phyloP scores from a whole-genome alignment of 2,888 invertebrate genomes.

The Pyrochroa serraticornis region DNA sequence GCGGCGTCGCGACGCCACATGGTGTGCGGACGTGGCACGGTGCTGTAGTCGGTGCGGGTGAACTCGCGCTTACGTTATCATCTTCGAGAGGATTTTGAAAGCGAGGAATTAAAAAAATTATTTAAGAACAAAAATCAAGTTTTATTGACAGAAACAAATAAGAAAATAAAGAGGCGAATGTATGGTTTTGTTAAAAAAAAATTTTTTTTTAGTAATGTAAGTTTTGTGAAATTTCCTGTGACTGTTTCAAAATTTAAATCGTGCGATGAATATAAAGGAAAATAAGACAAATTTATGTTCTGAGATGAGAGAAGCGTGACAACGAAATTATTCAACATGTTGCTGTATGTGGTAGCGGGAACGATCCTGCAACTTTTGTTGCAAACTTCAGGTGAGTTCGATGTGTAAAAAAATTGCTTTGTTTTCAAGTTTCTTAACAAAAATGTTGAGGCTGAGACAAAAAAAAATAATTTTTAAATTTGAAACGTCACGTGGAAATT shows the following conservation, averaged over 20 bases:
- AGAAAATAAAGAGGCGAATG: background rate
- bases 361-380: constrained; percentile 47
- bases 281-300: constrained; percentile 10
- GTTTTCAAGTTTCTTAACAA: too few relatives aligned
- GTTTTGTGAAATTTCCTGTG: constrained; percentile 1
- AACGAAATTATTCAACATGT: constrained; percentile 43
- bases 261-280: constrained; percentile 33
- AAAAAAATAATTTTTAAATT: constrained; percentile 6
- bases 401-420: background rate
- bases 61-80: background rate
- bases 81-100: too few relatives aligned
- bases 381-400: constrained; percentile 44
- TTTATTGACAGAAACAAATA: too few relatives aligned
- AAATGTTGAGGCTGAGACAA: background rate
- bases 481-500: too few relatives aligned
- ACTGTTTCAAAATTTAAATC: constrained; percentile 19
- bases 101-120: too few relatives aligned
- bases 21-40: constrained; percentile 46
- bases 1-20: constrained; percentile 52
- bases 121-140: too few relatives aligned
- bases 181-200: background rate
- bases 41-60: constrained; percentile 23
- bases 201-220: background rate
- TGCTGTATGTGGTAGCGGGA: constrained; percentile 42
- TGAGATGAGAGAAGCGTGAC: constrained; percentile 34